phyloP scores from a whole-genome alignment of 2,888 invertebrate species.

The Mesorhabditis spiculigera region DNA sequence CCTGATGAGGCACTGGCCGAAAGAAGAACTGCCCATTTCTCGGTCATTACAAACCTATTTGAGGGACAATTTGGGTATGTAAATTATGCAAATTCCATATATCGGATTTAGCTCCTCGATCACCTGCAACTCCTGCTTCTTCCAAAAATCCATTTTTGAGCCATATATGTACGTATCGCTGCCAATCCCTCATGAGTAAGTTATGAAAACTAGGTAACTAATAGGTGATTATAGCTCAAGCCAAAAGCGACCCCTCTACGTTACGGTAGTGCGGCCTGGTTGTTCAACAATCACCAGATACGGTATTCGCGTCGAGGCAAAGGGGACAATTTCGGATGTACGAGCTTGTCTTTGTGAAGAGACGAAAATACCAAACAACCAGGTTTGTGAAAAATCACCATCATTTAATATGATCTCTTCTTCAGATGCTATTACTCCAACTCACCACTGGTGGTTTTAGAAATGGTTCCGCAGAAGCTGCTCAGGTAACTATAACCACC shows the following conservation, averaged over 20 bases:
- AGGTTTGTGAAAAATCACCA: neutral
- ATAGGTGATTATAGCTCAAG: neutral
- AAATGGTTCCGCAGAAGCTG: neutral
- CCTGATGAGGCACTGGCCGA: neutral
- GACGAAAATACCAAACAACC: neutral
- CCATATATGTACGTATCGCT: slow-evolving; percentile 4
- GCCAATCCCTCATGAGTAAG: slow-evolving; percentile 5
- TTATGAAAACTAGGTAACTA: neutral
- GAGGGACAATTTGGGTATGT: neutral
- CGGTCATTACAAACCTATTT: slow-evolving; percentile 1
- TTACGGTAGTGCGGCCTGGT: neutral
- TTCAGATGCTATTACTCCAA: neutral
- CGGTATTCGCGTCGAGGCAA: slow-evolving; percentile 2
- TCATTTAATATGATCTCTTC: neutral
- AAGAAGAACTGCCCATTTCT: neutral
- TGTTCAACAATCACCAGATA: neutral
- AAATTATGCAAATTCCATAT: neutral
- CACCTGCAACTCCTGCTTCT: neutral
- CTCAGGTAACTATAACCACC: neutral
- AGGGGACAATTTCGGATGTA: neutral
- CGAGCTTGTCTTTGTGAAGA: neutral
- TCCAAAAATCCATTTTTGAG: neutral
- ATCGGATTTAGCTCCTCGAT: neutral
- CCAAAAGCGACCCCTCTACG: neutral
- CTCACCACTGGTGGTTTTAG: neutral